phyloP scores from a whole-genome alignment of 1,140 invertebrate genomes.

The Calliphora vicina region DNA sequence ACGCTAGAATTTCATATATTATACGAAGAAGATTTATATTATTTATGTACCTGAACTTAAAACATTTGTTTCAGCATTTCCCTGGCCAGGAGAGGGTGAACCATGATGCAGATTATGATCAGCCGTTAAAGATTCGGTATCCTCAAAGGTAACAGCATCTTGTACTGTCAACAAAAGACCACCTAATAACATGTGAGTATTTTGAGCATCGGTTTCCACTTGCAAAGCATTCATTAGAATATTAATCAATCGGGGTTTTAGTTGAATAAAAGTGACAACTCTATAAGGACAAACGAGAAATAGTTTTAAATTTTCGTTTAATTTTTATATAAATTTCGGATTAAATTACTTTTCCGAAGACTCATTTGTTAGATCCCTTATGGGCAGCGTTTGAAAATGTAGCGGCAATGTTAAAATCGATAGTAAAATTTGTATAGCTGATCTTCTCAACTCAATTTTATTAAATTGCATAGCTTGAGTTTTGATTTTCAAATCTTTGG shows the following conservation, averaged over 20 bases:
- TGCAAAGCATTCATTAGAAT: slow-evolving; percentile 85
- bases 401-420: slow-evolving; percentile 90
- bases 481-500: slow-evolving; percentile 76
- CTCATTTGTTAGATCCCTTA: slow-evolving; percentile 74
- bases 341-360: slow-evolving; percentile 61
- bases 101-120: slow-evolving; percentile 65
- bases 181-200: slow-evolving; percentile 89
- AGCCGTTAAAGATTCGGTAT: slow-evolving; percentile 67
- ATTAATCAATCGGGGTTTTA: slow-evolving; percentile 85
- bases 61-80: slow-evolving; percentile 70
- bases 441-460: slow-evolving; percentile 83
- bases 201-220: slow-evolving; percentile 85
- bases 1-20: too few relatives aligned
- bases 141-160: slow-evolving; percentile 82
- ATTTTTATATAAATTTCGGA: not conserved
- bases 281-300: slow-evolving; percentile 44
- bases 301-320: not conserved
- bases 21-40: too few relatives aligned
- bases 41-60: slow-evolving; percentile 75
- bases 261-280: slow-evolving; percentile 76
- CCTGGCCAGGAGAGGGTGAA: slow-evolving; percentile 65
- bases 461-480: slow-evolving; percentile 68
- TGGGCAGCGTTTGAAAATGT: slow-evolving; percentile 85
- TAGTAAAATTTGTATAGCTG: slow-evolving; percentile 88
- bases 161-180: slow-evolving; percentile 82